phyloP scores from a whole-genome alignment of 1,140 invertebrate species.

The Brachionus calyciflorus region DNA sequence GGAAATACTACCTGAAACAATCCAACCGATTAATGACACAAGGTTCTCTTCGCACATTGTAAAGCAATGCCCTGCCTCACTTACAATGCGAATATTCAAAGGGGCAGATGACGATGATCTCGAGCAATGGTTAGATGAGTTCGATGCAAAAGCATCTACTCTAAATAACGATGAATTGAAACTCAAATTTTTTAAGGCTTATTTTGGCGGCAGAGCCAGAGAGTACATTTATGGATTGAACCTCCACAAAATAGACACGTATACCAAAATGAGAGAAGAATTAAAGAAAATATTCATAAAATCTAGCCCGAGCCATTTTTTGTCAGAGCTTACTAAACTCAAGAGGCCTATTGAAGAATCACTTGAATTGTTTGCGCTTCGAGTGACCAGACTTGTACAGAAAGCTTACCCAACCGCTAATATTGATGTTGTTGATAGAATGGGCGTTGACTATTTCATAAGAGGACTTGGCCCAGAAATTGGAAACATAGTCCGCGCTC shows the following conservation, averaged over 20 bases:
- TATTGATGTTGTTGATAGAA: background rate
- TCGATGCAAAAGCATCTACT: background rate
- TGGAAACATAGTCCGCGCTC: background rate
- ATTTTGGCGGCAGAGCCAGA: background rate
- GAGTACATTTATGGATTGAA: background rate
- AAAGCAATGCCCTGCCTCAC: background rate
- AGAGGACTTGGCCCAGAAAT: background rate
- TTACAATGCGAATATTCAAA: background rate
- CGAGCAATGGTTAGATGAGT: background rate
- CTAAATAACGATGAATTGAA: background rate
- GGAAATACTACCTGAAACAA: no score
- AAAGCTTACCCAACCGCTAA: background rate
- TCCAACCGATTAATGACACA: no score
- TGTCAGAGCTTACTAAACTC: background rate
- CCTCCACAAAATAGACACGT: background rate
- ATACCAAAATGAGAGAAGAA: background rate
- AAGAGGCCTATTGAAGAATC: background rate
- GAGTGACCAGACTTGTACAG: background rate
- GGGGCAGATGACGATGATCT: background rate
- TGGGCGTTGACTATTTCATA: background rate
- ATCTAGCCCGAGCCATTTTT: background rate
- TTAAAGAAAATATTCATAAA: constrained; percentile 3
- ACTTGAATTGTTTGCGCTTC: background rate
- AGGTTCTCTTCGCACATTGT: no score
- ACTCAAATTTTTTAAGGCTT: background rate